These are phyloP conservation scores for Spodoptera frugiperda DNA, from an alignment of 1,140 invertebrate genomes.

Conservation along the genomic window DNA sequence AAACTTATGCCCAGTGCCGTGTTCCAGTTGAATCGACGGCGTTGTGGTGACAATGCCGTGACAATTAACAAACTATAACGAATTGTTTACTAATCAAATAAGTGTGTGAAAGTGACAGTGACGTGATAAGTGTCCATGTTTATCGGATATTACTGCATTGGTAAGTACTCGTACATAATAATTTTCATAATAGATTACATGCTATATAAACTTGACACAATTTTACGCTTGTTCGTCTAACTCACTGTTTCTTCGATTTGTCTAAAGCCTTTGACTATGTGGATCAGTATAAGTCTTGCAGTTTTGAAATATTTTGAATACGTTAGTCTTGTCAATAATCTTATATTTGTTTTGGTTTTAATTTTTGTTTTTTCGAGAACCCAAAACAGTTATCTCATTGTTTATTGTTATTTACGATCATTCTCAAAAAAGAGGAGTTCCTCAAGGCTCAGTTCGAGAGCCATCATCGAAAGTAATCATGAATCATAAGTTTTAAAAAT, in stretches of 20 bases:
- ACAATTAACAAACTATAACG: constrained; percentile 44
- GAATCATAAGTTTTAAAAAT: no score
- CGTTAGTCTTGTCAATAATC: no score
- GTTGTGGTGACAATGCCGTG: constrained; percentile 48
- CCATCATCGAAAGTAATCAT: no score
- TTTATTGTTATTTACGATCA: neutral
- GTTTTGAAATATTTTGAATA: neutral
- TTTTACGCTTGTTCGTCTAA: neutral
- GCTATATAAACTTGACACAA: no score
- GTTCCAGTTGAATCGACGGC: constrained; percentile 19
- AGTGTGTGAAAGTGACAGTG: constrained; percentile 35
- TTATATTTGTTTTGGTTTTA: no score
- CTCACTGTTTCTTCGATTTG: neutral
- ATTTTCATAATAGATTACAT: neutral
- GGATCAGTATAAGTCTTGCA: neutral
- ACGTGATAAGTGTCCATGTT: constrained; percentile 29
- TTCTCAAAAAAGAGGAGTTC: neutral
- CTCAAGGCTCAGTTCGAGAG: neutral
- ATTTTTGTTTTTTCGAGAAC: neutral
- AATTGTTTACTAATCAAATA: constrained; percentile 34
- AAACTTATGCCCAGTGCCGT: constrained; percentile 66
- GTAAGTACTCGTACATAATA: constrained; percentile 4
- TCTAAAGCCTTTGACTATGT: neutral
- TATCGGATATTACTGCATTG: constrained; percentile 24
- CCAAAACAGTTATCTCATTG: neutral